These are phyloP conservation scores for Neoniphon sammara DNA, from an alignment of 2,797 vertebrate genomes.

Conservation along the genomic window DNA sequence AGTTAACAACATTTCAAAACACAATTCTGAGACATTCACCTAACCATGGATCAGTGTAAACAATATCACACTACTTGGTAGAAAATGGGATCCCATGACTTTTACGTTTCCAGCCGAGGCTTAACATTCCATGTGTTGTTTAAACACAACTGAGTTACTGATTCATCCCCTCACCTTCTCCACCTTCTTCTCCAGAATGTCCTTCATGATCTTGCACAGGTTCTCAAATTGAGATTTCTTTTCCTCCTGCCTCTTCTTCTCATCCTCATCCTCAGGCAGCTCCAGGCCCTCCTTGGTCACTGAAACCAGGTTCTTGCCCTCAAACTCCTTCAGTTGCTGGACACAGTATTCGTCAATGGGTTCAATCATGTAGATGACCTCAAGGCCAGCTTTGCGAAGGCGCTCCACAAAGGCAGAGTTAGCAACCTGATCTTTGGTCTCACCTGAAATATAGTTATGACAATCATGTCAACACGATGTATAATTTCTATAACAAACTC, in stretches of 20 bases:
- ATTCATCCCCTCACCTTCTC: slow-evolving; percentile 86
- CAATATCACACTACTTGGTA: background rate
- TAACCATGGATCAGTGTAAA: too few relatives aligned
- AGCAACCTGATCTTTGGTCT: slow-evolving; percentile 97
- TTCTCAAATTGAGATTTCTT: slow-evolving; percentile 92
- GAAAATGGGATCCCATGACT: background rate
- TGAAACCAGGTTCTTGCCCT: slow-evolving; percentile 94
- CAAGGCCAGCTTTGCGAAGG: slow-evolving; percentile 92
- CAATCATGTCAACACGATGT: background rate
- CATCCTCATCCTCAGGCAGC: slow-evolving; percentile 94
- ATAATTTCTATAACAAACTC: too few relatives aligned
- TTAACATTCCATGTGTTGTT: background rate
- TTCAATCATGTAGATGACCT: slow-evolving; percentile 98
- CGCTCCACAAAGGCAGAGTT: slow-evolving; percentile 97
- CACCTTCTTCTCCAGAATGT: slow-evolving; percentile 96
- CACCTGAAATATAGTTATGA: slow-evolving; percentile 80
- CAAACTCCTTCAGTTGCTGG: slow-evolving; percentile 96
- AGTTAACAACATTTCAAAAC: background rate
- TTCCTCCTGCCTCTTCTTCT: slow-evolving; percentile 94
- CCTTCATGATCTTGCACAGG: slow-evolving; percentile 97
- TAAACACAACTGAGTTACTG: too few relatives aligned
- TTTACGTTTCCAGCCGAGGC: background rate
- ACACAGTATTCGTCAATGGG: slow-evolving; percentile 98
- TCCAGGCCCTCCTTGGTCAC: slow-evolving; percentile 96
- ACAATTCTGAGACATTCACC: too few relatives aligned